Base-by-base conservation (phyloP, 2,797 vertebrate species). In the Streptopelia turtur region DNA sequence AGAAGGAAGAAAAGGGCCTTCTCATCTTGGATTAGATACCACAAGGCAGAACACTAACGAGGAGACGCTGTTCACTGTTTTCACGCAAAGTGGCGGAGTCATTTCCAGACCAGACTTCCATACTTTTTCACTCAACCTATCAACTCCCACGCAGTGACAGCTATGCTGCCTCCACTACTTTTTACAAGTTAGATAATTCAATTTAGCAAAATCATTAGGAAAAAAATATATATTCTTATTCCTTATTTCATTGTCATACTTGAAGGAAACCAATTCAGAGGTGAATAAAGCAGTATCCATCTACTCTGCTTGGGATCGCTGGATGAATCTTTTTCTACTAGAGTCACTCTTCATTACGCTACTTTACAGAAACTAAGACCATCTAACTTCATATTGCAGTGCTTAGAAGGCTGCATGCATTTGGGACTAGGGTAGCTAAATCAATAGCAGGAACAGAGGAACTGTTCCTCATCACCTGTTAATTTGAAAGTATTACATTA, bases 221-320 rank as follows among this genome's bases (percentile, higher is more conserved):
- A 18, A 17, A 9, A 45, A 18, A 43, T 43, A 43, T 18, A 21
- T 64, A 91, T 22, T 87, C 80, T 88, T 91, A 91, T 56, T 95
- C 66, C n/a, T 77, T 60, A 74, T 60, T 93, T 90, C 70, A 76
- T 6, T 91, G 77, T 77, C 89, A 39, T 41, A 82, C 87, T 90
- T 0, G 0, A 74, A 95, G 61, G 90, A 91, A 95, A 82, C 52
- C 63, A 79, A 74, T 82, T 87, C 84, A 0, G 4, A 82, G 59
- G 79, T 16, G 28, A 94, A 88, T 82, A 87, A 95, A 94, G 49
- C 4, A 0, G 6, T 47, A 49, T 87, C 90, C 45, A 68, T 82
- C 90, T 88, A 84, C 77, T 72, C 60, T 43, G 59, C 74, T 70
- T 3, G 9, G 60, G 60, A 95, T 70, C 85, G 74, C 39, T 12